Percentiles rank a stretch among this genome's conserved stretches.
Conservation (phyloP, 2,113 vertebrate species). For the Hyla sarda region DNA sequence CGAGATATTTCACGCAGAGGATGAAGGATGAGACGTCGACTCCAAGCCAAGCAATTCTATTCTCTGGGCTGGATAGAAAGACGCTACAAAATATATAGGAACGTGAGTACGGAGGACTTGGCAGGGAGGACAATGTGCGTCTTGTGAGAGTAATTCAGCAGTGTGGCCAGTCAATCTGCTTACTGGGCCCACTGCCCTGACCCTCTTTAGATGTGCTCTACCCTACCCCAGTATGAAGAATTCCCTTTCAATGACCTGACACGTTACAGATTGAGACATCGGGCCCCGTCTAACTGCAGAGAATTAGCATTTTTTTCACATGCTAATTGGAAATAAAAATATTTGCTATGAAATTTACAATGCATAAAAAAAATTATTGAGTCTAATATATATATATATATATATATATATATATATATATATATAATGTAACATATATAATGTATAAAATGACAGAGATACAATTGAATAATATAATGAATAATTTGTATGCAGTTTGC, state of each 20-base stretch:
- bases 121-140: constrained; percentile 90
- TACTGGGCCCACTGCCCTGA: constrained; percentile 86
- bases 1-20: rapidly evolving
- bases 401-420: too few species aligned
- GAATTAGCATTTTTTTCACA: constrained; percentile 93
- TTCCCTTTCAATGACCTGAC: constrained; percentile 89
- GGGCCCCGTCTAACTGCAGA: constrained; percentile 84
- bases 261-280: constrained; percentile 96
- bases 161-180: constrained; percentile 90
- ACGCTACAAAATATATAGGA: constrained; percentile 69
- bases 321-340: constrained; percentile 96
- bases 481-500: too few species aligned
- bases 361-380: not conserved
- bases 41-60: not conserved
- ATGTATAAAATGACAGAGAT: too few species aligned
- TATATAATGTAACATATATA: too few species aligned
- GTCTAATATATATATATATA: too few species aligned
- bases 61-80: constrained; percentile 62
- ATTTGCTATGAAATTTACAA: constrained; percentile 79
- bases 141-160: constrained; percentile 91
- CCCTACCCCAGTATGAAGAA: constrained; percentile 80
- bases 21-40: not conserved
- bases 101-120: constrained; percentile 80
- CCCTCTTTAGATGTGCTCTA: constrained; percentile 79
- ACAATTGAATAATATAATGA: too few species aligned